A percentile compares a stretch with the other conserved stretches of the same genome.
Evolutionary conservation across 1,140 invertebrate genomes (phyloP).

Genomic region (Nebria ingens): DNA sequence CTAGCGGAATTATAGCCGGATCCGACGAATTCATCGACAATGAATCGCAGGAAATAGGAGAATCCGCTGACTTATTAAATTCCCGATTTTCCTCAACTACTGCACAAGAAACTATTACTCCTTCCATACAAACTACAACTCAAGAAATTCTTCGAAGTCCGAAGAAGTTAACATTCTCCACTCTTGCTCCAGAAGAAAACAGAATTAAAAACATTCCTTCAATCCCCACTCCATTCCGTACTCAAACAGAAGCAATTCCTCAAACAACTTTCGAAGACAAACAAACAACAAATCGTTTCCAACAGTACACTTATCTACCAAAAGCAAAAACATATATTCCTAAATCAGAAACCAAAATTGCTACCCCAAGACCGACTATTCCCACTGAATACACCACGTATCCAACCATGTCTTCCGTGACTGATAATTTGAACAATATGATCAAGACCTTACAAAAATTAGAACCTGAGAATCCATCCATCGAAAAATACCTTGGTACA

Average conservation of each 20-base stretch:
- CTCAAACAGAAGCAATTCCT: constrained; percentile 14
- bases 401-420: constrained; percentile 14
- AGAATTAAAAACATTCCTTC: too few species aligned
- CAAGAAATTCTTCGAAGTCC: too few species aligned
- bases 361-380: neutral
- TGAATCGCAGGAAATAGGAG: neutral
- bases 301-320: constrained; percentile 12
- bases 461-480: constrained; percentile 14
- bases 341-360: neutral
- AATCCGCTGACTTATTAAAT: neutral
- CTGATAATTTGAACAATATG: constrained; percentile 28
- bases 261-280: constrained; percentile 12
- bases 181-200: too few species aligned
- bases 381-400: neutral
- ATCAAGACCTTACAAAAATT: constrained; percentile 27
- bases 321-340: too few species aligned
- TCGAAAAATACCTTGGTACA: constrained; percentile 15
- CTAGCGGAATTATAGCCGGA: neutral
- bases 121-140: neutral
- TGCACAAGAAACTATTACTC: neutral
- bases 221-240: neutral
- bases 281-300: neutral
- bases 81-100: neutral
- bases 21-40: neutral
- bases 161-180: too few species aligned